Percentiles rank a stretch among this genome's conserved stretches.
Evolutionary conservation across 2,888 invertebrate genomes (phyloP).

Genomic region (Onchidella celtica): DNA sequence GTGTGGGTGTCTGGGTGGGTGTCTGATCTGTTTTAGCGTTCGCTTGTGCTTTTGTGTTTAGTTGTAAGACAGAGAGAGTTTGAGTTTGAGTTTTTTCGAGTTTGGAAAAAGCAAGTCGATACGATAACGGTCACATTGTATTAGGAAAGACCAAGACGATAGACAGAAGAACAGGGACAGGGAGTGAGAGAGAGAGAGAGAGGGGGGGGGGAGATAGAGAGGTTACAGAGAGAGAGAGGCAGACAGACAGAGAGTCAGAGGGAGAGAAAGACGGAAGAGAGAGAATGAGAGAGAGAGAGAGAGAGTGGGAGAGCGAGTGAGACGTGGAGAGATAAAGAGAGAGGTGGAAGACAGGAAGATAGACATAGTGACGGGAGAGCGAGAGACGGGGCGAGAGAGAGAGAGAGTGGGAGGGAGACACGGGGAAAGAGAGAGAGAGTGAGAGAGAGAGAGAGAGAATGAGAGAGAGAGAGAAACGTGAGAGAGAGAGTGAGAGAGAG

Average conservation of each 20-base stretch:
- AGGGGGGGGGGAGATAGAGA: constrained; percentile 3
- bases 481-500: too few species aligned
- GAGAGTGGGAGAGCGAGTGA: background rate
- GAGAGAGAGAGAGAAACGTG: too few species aligned
- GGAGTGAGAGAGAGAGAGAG: background rate
- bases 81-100: too few species aligned
- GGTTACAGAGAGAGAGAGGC: too few species aligned
- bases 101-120: too few species aligned
- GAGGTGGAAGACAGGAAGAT: background rate
- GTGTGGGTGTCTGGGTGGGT: too few species aligned
- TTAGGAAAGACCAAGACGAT: background rate
- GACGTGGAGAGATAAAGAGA: background rate
- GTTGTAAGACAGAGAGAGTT: background rate
- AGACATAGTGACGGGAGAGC: background rate
- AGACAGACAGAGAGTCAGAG: background rate
- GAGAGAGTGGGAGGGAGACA: background rate
- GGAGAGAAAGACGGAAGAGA: background rate
- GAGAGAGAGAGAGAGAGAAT: background rate
- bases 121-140: too few species aligned
- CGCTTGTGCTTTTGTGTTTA: too few species aligned
- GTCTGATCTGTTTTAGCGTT: too few species aligned
- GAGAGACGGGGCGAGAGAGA: background rate
- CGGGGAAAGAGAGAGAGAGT: background rate
- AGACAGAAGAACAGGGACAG: background rate
- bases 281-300: background rate